Evolutionary conservation across 2,113 vertebrate species (phyloP), one percentile per base, ranked within the genome.

Genomic region (Sinocyclocheilus rhinocerous): DNA sequence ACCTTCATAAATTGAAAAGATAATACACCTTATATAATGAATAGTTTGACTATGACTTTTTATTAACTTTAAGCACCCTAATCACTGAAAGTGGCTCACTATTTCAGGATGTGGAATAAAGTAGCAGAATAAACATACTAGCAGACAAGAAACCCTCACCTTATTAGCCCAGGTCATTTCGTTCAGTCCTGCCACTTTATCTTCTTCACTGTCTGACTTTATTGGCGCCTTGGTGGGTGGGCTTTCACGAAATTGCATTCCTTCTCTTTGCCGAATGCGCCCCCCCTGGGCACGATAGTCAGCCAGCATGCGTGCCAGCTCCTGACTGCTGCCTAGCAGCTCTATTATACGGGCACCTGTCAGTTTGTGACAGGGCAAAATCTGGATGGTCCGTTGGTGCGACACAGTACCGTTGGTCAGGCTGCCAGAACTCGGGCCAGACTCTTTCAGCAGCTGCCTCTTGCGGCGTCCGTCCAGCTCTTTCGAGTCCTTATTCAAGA

Each of bases 261-360:
- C 6, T 39, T 95, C 95, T 85, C 94, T 95, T 76, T 96, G 97
- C 9, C 93, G 94, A 91, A 99, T 96, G 36, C 97, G 96, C 9
- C 98, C 98, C 36, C 98, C 98, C 79, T 96, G 95, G 8, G 98
- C 98, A 59, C 98, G 93, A 91, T 97, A 99, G 91, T 99, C 98
- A 0, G 98, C 97, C 89, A 99, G 90, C 96, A 99, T 97, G 86
- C 95, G 94, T 69, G 97, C 95, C 89, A 99, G 92, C 36, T 94
- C 94, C 87, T 95, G 96, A 92, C 96, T 97, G 76, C 92, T 91
- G 84, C 92, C 92, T 26, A 99, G 90, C 69, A 96, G 97, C 76
- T 97, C 96, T 0, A 96, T 93, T 45, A 99, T 98, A 86, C 95
- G 95, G 1, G 96, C 96, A 89, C 94, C 96, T 87, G 97, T 96